Conservation (phyloP, 2,113 vertebrate genomes). For the Porphyrio hochstetteri region DNA sequence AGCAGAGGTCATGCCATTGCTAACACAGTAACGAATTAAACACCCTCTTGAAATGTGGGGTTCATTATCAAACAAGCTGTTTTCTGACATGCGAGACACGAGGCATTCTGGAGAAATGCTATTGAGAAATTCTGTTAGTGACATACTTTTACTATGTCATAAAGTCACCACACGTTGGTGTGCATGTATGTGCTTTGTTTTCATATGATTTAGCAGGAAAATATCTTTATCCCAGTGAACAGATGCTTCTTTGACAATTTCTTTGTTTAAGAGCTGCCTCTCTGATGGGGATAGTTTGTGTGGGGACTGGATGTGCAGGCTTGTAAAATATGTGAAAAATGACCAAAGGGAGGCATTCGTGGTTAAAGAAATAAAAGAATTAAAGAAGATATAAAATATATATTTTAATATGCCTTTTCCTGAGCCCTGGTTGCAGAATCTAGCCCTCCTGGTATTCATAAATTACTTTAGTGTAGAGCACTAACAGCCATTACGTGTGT, state of each 20-base stretch:
- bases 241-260: neutral
- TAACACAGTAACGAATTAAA: neutral
- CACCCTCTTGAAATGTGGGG: neutral
- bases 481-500: neutral
- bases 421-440: slow-evolving; percentile 14
- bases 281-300: neutral
- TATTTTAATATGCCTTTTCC: slow-evolving; percentile 17
- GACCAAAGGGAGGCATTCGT: neutral
- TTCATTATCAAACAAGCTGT: neutral
- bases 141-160: neutral
- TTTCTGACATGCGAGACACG: neutral
- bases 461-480: neutral
- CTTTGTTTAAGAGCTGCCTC: neutral
- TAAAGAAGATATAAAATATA: neutral
- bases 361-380: slow-evolving; percentile 10
- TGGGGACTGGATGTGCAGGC: neutral
- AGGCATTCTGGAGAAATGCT: neutral
- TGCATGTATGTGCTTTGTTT: neutral
- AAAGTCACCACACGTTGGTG: neutral
- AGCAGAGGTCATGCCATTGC: neutral
- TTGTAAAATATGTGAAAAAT: neutral
- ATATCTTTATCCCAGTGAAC: neutral
- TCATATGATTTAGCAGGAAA: neutral
- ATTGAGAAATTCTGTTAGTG: neutral
- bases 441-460: slow-evolving; percentile 37